Evolutionary conservation across 2,113 vertebrate species (phyloP).

Genomic region (Sinosuthora webbiana): DNA sequence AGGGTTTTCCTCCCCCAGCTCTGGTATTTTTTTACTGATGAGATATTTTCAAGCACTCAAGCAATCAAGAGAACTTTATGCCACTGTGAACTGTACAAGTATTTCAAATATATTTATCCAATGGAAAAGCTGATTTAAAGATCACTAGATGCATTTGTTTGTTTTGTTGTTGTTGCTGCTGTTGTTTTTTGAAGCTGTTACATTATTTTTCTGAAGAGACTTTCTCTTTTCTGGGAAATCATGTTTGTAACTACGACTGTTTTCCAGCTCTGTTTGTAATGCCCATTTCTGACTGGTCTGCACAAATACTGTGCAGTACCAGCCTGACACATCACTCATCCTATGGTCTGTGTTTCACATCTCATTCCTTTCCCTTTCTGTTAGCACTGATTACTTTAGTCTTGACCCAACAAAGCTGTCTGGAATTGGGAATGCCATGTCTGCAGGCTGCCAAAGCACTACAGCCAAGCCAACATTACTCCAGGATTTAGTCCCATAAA

Average conservation of each 20-base stretch:
- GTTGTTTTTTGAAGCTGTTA: conserved; percentile 31
- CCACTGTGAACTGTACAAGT: conserved; percentile 68
- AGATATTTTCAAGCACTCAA: conserved; percentile 76
- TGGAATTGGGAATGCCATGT: conserved; percentile 46
- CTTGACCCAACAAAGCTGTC: conserved; percentile 12
- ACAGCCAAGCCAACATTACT: conserved; percentile 2
- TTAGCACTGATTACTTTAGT: conserved; percentile 24
- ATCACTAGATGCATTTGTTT: conserved; percentile 23
- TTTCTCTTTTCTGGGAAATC: conserved; percentile 2
- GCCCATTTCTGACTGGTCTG: conserved; percentile 6
- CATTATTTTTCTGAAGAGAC: conserved; percentile 39
- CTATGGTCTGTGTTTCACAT: conserved; percentile 1
- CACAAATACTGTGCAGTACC: background rate
- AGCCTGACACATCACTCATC: background rate
- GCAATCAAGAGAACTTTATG: conserved; percentile 73
- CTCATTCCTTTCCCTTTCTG: background rate
- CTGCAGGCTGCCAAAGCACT: conserved; percentile 4
- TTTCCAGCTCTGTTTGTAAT: conserved; percentile 29
- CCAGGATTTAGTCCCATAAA: background rate
- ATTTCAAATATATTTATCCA: conserved; percentile 77
- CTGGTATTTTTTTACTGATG: conserved; percentile 83
- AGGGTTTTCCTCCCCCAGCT: conserved; percentile 75
- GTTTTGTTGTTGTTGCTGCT: background rate
- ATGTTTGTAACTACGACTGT: background rate
- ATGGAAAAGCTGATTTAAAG: conserved; percentile 61